phyloP scores from a whole-genome alignment of 2,797 vertebrate genomes.

The Sardinella longiceps region DNA sequence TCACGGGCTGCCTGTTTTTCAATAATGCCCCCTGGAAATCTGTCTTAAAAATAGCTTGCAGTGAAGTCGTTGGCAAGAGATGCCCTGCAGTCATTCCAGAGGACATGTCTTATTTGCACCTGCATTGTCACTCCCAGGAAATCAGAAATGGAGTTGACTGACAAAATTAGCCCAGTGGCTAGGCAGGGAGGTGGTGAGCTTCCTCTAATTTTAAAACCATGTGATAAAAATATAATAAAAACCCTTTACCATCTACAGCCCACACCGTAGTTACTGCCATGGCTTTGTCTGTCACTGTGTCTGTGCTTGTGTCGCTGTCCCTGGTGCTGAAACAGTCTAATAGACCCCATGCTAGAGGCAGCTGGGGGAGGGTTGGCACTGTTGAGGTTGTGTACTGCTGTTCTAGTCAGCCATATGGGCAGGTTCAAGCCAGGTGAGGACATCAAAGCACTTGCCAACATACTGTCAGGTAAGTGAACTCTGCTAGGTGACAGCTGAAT shows the following conservation, averaged over 20 bases:
- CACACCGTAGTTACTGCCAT: neutral
- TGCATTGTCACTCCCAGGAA: neutral
- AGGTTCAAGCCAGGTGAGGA: constrained; percentile 6
- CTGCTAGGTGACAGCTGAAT: neutral
- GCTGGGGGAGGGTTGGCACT: neutral
- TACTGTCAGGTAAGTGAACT: neutral
- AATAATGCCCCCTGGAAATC: neutral
- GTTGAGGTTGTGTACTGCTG: neutral
- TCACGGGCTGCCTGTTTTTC: neutral
- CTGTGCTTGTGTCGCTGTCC: neutral
- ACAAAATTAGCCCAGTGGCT: neutral
- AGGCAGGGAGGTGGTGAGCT: neutral
- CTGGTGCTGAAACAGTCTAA: neutral
- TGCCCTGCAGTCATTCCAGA: neutral
- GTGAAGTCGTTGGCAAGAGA: neutral
- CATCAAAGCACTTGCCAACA: neutral
- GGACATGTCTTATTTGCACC: neutral
- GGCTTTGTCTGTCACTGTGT: neutral
- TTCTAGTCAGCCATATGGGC: neutral
- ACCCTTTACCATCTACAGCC: too few relatives aligned
- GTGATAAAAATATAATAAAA: too few relatives aligned
- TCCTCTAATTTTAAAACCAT: neutral
- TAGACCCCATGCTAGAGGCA: neutral
- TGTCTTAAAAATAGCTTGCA: neutral
- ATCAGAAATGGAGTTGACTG: neutral